These are phyloP conservation scores for Cyprinodon brontotheroides DNA, from an alignment of 2,113 vertebrate genomes.

Conservation along the genomic window DNA sequence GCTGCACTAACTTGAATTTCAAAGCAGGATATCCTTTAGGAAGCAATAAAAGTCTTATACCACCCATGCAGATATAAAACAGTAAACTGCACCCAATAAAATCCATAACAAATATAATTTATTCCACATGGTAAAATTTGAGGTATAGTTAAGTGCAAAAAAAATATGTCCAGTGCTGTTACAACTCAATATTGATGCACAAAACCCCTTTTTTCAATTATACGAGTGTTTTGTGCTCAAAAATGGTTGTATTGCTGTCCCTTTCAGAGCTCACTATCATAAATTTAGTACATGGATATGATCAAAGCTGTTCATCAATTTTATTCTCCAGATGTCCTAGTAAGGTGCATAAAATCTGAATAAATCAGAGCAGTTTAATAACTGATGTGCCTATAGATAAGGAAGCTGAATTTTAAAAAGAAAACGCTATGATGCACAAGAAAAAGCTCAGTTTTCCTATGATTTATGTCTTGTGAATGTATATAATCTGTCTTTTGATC, in stretches of 20 bases:
- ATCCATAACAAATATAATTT: not conserved
- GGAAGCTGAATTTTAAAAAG: not conserved
- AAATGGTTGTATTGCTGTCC: not conserved
- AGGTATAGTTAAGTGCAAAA: not conserved
- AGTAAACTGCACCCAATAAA: not conserved
- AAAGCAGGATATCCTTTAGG: not conserved
- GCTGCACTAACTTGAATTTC: slow-evolving; percentile 11
- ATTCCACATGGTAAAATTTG: not conserved
- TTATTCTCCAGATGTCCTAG: not conserved
- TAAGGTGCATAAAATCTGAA: not conserved
- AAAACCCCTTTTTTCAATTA: not conserved
- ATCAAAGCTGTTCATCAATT: not conserved
- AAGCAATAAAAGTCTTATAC: not conserved
- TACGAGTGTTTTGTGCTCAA: not conserved
- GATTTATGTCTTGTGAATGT: too few species aligned
- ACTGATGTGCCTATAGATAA: not conserved
- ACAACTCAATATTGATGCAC: not conserved
- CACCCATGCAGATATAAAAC: not conserved
- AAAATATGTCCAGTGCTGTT: not conserved
- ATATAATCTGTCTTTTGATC: too few species aligned
- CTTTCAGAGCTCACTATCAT: not conserved
- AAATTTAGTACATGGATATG: not conserved
- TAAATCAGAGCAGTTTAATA: not conserved
- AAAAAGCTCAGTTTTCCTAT: not conserved
- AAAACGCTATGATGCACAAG: not conserved